Base-by-base conservation (phyloP, 2,113 vertebrate genomes). In the Psilopogon haemacephalus region DNA sequence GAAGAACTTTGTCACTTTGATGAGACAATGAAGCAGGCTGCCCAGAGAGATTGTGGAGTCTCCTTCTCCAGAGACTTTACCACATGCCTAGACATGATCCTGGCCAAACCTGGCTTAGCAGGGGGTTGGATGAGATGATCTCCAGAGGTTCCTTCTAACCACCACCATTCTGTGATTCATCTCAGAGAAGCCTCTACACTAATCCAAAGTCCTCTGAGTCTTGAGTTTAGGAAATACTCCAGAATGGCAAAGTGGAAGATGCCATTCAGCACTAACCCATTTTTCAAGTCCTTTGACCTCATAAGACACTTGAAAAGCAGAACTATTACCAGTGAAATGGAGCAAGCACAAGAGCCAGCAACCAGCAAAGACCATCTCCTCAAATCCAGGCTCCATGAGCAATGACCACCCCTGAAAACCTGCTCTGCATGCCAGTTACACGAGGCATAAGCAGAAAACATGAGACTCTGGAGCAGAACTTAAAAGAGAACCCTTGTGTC, bases 391-490 rank as follows among this genome's bases (percentile, higher is more conserved):
- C n/a, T 81, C 38, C 18, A 4, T 1, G 3, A 44, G 5, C 50
- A 71, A 17, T 0, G 0, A 16, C 8, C 24, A 19, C 11, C 54
- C 62, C 59, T 3, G 15, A 46, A 13, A 84, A 17, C 26, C 35
- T 27, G 8, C 20, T 56, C 20, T 35, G 26, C 42, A 70, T 18
- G 56, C 79, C 69, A 30, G 5, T 8, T 30, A 20, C n/a, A 9
- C 4, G 48, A 4, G 11, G 4, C 28, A 12, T 0, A 8, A n/a
- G 12, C 3, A 40, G n/a, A 46, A 59, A 26, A 37, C 12, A 73
- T 32, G 52, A n/a, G 62, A 38, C 2, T 14, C 11, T 19, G 5
- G 5, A 46, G 16, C 6, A 74, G 13, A 86, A 67, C 6, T 24
- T 6, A 32, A 81, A 14, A 15, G 13, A 28, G 2, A 60, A 62